Evolutionary conservation across 92 coral and sea anemone genomes (phyloP), one percentile per base, ranked within the genome.

Genomic region (Palythoa heliodiscus): DNA sequence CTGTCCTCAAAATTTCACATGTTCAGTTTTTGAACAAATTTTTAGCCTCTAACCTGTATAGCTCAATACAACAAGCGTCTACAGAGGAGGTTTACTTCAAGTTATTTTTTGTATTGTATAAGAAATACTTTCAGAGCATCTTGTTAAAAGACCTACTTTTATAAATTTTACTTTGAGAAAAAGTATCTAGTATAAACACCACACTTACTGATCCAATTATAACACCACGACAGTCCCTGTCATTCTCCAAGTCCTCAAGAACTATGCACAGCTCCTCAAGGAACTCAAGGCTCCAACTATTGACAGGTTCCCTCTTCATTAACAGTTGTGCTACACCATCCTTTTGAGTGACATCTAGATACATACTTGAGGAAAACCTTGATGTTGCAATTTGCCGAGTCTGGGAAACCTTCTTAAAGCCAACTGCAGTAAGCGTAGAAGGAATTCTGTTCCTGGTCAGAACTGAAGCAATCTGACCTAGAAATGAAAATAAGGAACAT

Each of bases 221-320:
- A 37, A 92, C 23, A 38, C 93, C 95, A 43, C 87, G 89, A 57
- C 95, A 92, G 15, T 88, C 87, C 0, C 89, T 76, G 75, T 87
- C 87, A 70, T 86, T 74, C 75, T 92, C 95, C 77, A 92, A 88
- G 23, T 87, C 91, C 73, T 92, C 93, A 22, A 92, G 47, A 15
- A 61, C 93, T 16, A 87, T 78, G 78, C 89, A 88, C 29, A 92
- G 85, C 83, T 92, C 91, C 74, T 88, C 90, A 3, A 92, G 71
- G 73, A 92, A 83, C 77, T 92, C 95, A 24, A 87, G 54, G 38
- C 85, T 89, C 78, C 92, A 88, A 7, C 91, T 83, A 60, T 92
- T 92, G 58, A 91, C 91, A 35, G 95, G 95, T 68, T 92, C 90
- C 57, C 89, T 73, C 48, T 90, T 86, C 95, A 92, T 92, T 37